Evolutionary conservation across 1,140 invertebrate genomes (phyloP).

Genomic region (Caenorhabditis inopinata): DNA sequence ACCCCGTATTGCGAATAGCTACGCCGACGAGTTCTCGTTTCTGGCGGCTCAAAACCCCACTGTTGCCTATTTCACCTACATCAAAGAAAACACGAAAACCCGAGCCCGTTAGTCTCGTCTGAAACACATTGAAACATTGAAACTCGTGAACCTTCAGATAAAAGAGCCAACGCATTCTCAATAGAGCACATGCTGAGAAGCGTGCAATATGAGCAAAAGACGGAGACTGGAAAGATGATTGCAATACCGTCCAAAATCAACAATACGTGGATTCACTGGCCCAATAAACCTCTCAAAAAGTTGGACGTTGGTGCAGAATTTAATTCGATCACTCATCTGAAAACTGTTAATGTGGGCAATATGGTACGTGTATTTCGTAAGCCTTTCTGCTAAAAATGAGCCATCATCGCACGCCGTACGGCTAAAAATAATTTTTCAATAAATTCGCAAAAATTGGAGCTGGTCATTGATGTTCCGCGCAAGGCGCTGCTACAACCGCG

Average conservation of each 20-base stretch:
- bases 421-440: no score
- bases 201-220: not conserved
- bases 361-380: no score
- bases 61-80: slow-evolving; percentile 14
- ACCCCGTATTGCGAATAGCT: not conserved
- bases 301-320: not conserved
- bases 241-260: slow-evolving; percentile 25
- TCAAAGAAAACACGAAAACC: slow-evolving; percentile 12
- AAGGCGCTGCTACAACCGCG: no score
- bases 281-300: slow-evolving; percentile 15
- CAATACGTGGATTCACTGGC: slow-evolving; percentile 41
- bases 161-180: not conserved
- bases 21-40: slow-evolving; percentile 15
- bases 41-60: not conserved
- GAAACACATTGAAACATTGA: no score
- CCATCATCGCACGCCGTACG: no score
- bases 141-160: no score
- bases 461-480: no score
- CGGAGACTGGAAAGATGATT: slow-evolving; percentile 40
- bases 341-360: not conserved
- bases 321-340: slow-evolving; percentile 34
- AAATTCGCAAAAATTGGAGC: no score
- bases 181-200: not conserved
- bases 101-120: slow-evolving; percentile 19
- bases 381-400: no score